Base-by-base conservation (phyloP, 2,797 vertebrate genomes). In the Sandelia bainsii region DNA sequence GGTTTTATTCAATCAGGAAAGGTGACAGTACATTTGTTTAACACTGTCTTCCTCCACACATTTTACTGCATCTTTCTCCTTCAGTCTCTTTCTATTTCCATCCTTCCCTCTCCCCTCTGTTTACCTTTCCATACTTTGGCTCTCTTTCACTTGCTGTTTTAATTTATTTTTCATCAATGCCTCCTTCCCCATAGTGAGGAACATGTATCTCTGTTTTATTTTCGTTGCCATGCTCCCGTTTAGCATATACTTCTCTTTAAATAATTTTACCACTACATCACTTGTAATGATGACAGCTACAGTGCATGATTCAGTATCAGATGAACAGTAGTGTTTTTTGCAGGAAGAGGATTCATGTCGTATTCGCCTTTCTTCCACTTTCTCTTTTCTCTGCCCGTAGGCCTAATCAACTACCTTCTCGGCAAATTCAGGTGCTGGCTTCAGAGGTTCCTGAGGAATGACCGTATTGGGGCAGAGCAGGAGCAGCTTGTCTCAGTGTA, bases 111-210 rank as follows among this genome's bases (percentile, higher is more conserved):
- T 57, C 1, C 32, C 16, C 20, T 22, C 45, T 46, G 6, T 73
- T 77, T 59, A 44, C 54, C 45, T 71, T 72, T 53, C 22, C 25
- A 22, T 12, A 49, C 75, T 72, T 46, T 64, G 14, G 51, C 46
- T 54, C 8, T 27, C 52, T 37, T 70, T 63, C 60, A 48, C n/a
- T 61, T 66, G 5, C 19, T 4, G 13, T 48, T 80, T 75, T 69
- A 58, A 69, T 83, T 82, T 59, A 82, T 82, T 61, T 82, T 79
- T 81, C 19, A 79, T 75, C 37, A 37, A 67, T 10, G 3, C 48
- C 12, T 61, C 54, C 40, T 22, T 44, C 54, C 34, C 65, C 3
- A 8, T 52, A 16, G 34, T 1, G n/a, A 69, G 22, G 40, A 59
- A 48, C 56, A 75, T 61, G 45, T 50, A 45, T 74, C 20, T 53